Base-by-base conservation (phyloP, 2,113 vertebrate genomes). In the Sceloporus tristichus region DNA sequence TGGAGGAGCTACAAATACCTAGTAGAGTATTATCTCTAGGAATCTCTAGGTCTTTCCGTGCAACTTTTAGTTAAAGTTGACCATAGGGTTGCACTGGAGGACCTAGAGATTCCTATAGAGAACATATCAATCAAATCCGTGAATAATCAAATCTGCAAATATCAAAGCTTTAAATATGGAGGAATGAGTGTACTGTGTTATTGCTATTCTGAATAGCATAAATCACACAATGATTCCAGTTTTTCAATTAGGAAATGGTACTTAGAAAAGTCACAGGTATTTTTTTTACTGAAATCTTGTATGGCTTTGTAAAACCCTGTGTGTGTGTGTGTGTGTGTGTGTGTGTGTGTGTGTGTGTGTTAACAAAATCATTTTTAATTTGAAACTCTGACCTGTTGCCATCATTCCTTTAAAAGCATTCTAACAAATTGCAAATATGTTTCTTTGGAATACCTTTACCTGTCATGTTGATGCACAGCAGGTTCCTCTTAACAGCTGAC, bases 371-470 rank as follows among this genome's bases (percentile, higher is more conserved):
- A 54, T 73, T 70, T 54, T 34, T 59, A 13, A 29, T 38, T 40
- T 87, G 23, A n/a, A 81, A n/a, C 62, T 16, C 9, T 82, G 62
- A 68, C 38, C n/a, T 83, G 59, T 13, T 88, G 80, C 59, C 77
- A 76, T 42, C 62, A 85, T 18, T 77, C 16, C 54, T 88, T 77
- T 86, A 88, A 81, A 48, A 34, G 74, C 84, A 70, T 85, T 18
- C 70, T 90, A 54, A 42, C 70, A 53, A 79, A 75, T 11, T 71
- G 42, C 0, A 40, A 2, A 76, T 27, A 0, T 40, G 4, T 48
- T 82, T 13, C n/a, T 1, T 48, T 92, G 80, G 56, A 93, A 54
- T 81, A 90, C 82, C 59, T 86, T 94, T 78, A 88, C 83, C 87
- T 70, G 21, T 70, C 86, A 71, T n/a, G 40, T 82, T 14, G 2